Evolutionary conservation across 1,140 invertebrate species (phyloP), one percentile per base, ranked within the genome.

Genomic region (Scaptomyza hsui): DNA sequence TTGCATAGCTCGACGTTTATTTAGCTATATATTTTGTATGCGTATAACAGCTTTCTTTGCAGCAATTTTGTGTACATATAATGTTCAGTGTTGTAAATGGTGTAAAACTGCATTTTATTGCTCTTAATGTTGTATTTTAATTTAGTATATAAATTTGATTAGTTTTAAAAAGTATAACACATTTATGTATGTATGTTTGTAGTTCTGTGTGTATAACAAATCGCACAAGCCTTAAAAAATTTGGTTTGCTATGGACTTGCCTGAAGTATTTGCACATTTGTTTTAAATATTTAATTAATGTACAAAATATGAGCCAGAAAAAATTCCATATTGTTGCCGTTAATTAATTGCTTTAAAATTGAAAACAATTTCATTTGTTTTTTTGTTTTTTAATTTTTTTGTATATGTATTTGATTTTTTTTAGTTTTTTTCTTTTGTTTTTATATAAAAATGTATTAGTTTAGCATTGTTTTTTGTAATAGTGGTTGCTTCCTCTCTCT

Each of bases 331-430:
- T 44, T 19, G 53, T 63, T 65, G 60, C 41, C 24, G n/a, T n/a
- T 72, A 49, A 70, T 62, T 62, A 56, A 78, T 69, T 70, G 57
- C 51, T 79, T 68, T 73, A 85, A 83, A 83, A 83, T 83, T 83
- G 79, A 83, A 83, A 83, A 83, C 79, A 83, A 83, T 83, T 83
- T 82, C 45, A 75, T 42, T 68, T 82, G 42, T 24, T 47, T 41
- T 51, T 41, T 64, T 4, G 1, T 51, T 10, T 21, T 15, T n/a
- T n/a, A n/a, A n/a, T n/a, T n/a, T 57, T 62, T 18, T 42, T 73
- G 65, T 57, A 32, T 24, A 4, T 24, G 24, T 24, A 32, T 32
- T 32, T 10, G 9, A 10, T 9, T 49, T 24, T 51, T 41, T 6
- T 44, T 56, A 0, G 2, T 45, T 2, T 32, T 29, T 59, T 62